A percentile compares a stretch with the other conserved stretches of the same genome.
Conservation (phyloP, 2,888 invertebrate species). For the Neoitamus cyanurus region DNA sequence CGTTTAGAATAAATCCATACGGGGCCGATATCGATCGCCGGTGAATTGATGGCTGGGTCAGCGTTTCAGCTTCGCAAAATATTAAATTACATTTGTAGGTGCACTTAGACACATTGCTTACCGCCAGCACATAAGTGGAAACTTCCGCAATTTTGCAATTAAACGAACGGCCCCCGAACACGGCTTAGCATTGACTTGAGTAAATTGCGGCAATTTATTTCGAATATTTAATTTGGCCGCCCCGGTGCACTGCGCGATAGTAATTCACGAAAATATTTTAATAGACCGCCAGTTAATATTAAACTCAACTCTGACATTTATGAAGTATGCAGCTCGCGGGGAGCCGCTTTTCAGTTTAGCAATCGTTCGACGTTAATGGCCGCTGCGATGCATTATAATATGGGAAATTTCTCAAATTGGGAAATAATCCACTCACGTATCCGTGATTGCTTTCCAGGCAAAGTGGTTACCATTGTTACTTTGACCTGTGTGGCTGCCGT, state of each 20-base stretch:
- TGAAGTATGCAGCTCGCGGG: neutral
- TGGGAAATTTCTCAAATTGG: neutral
- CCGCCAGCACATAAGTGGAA: constrained; percentile 23
- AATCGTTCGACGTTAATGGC: neutral
- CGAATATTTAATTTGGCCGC: constrained; percentile 30
- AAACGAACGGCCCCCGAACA: constrained; percentile 27
- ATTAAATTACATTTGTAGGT: constrained; percentile 38
- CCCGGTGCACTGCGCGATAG: neutral
- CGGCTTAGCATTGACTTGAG: constrained; percentile 21
- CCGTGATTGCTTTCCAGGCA: neutral
- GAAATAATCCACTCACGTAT: neutral
- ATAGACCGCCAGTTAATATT: neutral
- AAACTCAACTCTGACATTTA: constrained; percentile 31
- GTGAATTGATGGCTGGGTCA: neutral
- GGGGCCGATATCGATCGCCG: neutral
- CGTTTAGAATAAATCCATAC: neutral
- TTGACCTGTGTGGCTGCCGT: neutral
- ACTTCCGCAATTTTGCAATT: constrained; percentile 40
- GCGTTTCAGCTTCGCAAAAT: neutral
- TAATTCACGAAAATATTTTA: constrained; percentile 15
- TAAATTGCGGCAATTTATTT: constrained; percentile 36
- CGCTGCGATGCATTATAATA: neutral
- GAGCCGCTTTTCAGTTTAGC: constrained; percentile 2
- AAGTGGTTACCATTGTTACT: neutral
- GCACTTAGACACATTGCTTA: constrained; percentile 3